These are phyloP conservation scores for Coregonus suidteri DNA, from an alignment of 2,797 vertebrate genomes.

Conservation along the genomic window DNA sequence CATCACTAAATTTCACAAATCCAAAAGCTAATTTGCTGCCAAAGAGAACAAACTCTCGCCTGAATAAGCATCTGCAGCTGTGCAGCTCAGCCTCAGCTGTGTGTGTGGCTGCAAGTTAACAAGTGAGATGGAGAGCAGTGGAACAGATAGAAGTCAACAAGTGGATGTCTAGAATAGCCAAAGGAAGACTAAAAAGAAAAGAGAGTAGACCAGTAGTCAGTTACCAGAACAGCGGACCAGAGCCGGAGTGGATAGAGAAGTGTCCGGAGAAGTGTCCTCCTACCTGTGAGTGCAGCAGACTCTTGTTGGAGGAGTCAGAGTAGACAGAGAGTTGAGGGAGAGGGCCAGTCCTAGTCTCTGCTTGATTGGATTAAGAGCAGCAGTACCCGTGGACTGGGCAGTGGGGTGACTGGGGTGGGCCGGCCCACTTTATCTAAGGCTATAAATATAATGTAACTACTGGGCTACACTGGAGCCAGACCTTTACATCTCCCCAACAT, in stretches of 20 bases:
- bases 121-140: neutral
- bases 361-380: conserved; percentile 42
- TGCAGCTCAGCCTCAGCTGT: neutral
- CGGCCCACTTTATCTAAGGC: conserved; percentile 22
- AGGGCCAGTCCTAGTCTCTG: conserved; percentile 14
- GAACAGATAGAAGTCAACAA: neutral
- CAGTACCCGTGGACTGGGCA: conserved; percentile 17
- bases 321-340: conserved; percentile 19
- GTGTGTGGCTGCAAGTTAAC: neutral
- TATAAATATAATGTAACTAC: conserved; percentile 41
- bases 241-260: neutral
- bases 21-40: neutral
- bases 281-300: neutral
- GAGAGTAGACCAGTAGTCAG: neutral
- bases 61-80: neutral
- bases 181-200: neutral
- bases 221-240: neutral
- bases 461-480: neutral
- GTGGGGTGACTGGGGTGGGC: conserved; percentile 30
- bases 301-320: neutral
- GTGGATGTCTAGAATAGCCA: neutral
- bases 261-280: neutral
- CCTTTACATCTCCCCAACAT: neutral
- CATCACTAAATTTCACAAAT: neutral
- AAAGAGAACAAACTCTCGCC: neutral